Evolutionary conservation across 2,888 invertebrate species (phyloP).

Genomic region (Luffia ferchaultella): DNA sequence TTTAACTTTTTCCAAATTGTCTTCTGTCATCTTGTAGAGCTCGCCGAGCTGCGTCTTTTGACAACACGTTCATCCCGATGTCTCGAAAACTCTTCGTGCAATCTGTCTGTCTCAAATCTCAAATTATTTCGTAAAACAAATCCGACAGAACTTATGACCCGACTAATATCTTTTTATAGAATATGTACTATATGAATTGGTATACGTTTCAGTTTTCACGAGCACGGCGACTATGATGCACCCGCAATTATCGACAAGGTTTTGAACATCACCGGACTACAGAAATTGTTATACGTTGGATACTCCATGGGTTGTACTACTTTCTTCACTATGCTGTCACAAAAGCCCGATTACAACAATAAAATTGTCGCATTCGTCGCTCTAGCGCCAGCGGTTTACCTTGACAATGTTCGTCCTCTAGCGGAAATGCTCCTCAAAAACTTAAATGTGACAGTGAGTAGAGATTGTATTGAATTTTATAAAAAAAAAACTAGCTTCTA

Average conservation of each 20-base stretch:
- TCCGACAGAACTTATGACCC: too few species aligned
- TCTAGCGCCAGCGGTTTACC: conserved; percentile 60
- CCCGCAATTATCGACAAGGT: conserved; percentile 64
- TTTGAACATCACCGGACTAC: conserved; percentile 39
- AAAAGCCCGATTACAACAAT: conserved; percentile 61
- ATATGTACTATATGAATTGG: too few species aligned
- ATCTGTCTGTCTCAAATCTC: too few species aligned
- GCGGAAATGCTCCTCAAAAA: conserved; percentile 26
- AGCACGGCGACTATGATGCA: conserved; percentile 65
- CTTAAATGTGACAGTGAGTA: conserved; percentile 30
- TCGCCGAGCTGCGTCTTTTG: too few species aligned
- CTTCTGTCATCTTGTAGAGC: too few species aligned
- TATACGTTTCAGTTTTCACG: conserved; percentile 62
- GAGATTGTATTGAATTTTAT: too few species aligned
- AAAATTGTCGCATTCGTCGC: conserved; percentile 57
- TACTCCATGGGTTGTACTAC: conserved; percentile 68
- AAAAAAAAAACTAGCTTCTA: too few species aligned
- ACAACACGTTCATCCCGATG: too few species aligned
- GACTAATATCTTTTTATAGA: too few species aligned
- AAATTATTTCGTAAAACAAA: too few species aligned
- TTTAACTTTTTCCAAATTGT: too few species aligned
- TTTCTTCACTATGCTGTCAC: conserved; percentile 62
- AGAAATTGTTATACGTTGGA: conserved; percentile 59
- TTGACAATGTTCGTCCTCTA: conserved; percentile 31
- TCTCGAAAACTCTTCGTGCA: too few species aligned